Base-by-base conservation (phyloP, 2,113 vertebrate genomes). In the Etia nguti region DNA sequence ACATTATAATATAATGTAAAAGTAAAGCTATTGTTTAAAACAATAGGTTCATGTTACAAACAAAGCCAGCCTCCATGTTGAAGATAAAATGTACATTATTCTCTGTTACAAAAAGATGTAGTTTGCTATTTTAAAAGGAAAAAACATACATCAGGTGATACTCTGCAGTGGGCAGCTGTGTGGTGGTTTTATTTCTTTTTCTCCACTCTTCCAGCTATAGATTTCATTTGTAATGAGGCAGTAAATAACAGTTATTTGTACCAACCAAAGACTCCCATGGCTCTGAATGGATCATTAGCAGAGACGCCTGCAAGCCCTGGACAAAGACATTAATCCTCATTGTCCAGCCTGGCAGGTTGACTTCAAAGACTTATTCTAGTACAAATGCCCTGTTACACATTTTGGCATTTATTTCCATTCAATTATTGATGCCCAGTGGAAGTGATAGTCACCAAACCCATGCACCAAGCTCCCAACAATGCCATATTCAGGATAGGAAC, bases 231-330 rank as follows among this genome's bases (percentile, higher is more conserved):
- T 90, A 90, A 93, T 84, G 86, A 92, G 90, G 83, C 87, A 84
- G 84, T 91, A 90, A 93, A 94, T 90, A 94, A 91, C 83, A 85
- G 82, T 91, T 90, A 79, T 90, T 92, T 93, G 84, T 90, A 82
- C 88, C 79, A 81, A 83, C 87, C 85, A 90, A 90, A 84, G 70
- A 77, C 68, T 93, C 85, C 87, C 85, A 38, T 62, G 87, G 87
- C 85, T 88, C 90, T 83, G 70, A 81, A 75, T 68, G 87, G 88
- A 90, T 93, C 91, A 84, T 93, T 89, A 92, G 85, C 80, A 73
- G 81, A 82, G 92, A 86, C 46, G 52, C 88, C 89, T 86, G 57
- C 82, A 86, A 82, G 79, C 86, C 43, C 18, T 10, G 82, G 73
- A 92, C 86, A 60, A 52, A 80, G 57, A 50, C 82, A 88, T 86